These are phyloP conservation scores for Phengaris alcon DNA, from an alignment of 2,888 invertebrate genomes.

Conservation along the genomic window DNA sequence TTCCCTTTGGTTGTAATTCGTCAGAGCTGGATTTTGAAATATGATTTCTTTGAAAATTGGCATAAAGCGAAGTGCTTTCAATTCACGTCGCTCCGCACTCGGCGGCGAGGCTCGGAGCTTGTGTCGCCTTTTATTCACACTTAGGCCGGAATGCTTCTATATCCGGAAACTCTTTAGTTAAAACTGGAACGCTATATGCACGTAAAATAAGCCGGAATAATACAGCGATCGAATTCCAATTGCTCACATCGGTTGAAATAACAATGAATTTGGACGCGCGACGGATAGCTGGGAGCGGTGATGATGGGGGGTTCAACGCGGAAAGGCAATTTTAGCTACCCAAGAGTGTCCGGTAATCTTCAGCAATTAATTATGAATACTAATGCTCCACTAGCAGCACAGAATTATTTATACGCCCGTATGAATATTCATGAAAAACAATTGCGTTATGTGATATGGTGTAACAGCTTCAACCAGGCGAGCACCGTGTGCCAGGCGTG, in stretches of 20 bases:
- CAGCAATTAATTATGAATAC: background rate
- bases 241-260: background rate
- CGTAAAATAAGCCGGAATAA: conserved; percentile 2
- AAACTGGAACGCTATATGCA: background rate
- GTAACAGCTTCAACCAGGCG: background rate
- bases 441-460: background rate
- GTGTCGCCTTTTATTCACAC: conserved; percentile 11
- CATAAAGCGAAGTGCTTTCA: conserved; percentile 8
- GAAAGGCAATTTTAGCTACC: background rate
- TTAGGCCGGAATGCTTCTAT: background rate
- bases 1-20: conserved; percentile 11
- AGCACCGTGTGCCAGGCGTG: background rate
- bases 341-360: background rate
- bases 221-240: background rate
- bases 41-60: conserved; percentile 23
- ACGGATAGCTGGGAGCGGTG: background rate
- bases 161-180: conserved; percentile 7
- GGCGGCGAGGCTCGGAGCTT: background rate
- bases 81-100: background rate
- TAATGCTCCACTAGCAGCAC: background rate
- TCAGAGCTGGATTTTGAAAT: background rate
- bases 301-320: background rate
- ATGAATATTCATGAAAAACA: background rate
- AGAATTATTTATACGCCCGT: background rate
- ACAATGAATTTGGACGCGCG: background rate